Conservation (phyloP, 2,888 invertebrate species). For the Drosophila prostipennis region DNA sequence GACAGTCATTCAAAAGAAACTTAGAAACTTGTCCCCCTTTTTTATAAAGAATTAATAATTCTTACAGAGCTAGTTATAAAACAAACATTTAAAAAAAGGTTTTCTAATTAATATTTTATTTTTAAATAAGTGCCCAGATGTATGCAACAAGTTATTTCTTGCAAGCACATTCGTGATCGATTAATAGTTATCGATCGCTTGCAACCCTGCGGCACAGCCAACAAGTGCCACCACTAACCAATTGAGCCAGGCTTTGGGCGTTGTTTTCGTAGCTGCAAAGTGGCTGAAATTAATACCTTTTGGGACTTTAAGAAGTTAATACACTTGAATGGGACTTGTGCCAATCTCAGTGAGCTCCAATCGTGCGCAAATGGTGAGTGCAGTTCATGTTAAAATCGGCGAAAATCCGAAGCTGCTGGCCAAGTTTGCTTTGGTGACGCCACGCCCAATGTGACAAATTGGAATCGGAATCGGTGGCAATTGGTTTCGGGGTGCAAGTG, state of each 20-base stretch:
- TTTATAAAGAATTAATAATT: too few species aligned
- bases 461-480: slow-evolving; percentile 12
- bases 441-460: slow-evolving; percentile 60
- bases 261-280: slow-evolving; percentile 58
- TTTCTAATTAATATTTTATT: background rate
- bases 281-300: slow-evolving; percentile 13
- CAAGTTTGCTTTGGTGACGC: slow-evolving; percentile 43
- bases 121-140: background rate
- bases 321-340: slow-evolving; percentile 39
- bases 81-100: background rate
- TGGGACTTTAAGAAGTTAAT: background rate
- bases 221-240: slow-evolving; percentile 18
- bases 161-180: slow-evolving; percentile 8
- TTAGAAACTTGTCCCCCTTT: too few species aligned
- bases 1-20: background rate
- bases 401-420: background rate
- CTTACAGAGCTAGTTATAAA: too few species aligned
- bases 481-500: slow-evolving; percentile 17
- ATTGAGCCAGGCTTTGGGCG: slow-evolving; percentile 73
- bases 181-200: background rate
- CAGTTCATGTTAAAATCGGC: background rate
- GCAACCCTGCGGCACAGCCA: slow-evolving; percentile 5
- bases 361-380: slow-evolving; percentile 65
- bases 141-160: background rate
- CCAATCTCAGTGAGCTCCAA: slow-evolving; percentile 14